phyloP scores from a whole-genome alignment of 2,113 vertebrate species.

The Numida meleagris region DNA sequence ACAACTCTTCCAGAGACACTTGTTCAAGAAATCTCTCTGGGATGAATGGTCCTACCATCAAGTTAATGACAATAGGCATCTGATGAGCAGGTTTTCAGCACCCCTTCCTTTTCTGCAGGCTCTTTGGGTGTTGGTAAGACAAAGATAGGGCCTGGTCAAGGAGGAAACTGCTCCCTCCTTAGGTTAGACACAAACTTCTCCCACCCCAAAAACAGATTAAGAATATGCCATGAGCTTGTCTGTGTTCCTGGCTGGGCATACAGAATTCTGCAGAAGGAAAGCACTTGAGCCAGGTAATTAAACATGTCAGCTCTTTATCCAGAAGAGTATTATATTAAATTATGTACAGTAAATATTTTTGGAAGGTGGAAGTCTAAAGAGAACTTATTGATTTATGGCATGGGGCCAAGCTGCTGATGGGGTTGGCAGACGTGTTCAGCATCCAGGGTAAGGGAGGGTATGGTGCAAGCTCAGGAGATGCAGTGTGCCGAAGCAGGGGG shows the following conservation, averaged over 20 bases:
- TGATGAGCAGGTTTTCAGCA: background rate
- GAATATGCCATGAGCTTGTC: background rate
- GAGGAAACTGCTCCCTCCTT: background rate
- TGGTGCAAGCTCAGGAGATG: accelerated
- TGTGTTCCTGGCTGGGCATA: background rate
- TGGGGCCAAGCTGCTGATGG: slow-evolving; percentile 73
- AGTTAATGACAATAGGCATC: background rate
- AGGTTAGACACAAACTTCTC: background rate
- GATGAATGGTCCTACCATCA: background rate
- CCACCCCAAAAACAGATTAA: background rate
- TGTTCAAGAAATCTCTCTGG: too few species aligned
- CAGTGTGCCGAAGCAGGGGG: background rate
- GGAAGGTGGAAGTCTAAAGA: slow-evolving; percentile 79
- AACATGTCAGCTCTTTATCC: slow-evolving; percentile 82
- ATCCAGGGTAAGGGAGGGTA: slow-evolving; percentile 41
- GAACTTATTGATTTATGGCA: slow-evolving; percentile 80
- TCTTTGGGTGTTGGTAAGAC: background rate
- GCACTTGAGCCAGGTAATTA: slow-evolving; percentile 78
- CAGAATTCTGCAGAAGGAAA: slow-evolving; percentile 64
- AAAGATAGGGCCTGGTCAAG: background rate
- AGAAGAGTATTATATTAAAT: slow-evolving; percentile 82
- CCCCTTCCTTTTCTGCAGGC: background rate
- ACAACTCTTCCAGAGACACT: background rate
- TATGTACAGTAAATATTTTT: slow-evolving; percentile 86
- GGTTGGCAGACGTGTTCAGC: slow-evolving; percentile 70